Evolutionary conservation across 2,888 invertebrate species (phyloP).

Genomic region (Acrobasis consociella): DNA sequence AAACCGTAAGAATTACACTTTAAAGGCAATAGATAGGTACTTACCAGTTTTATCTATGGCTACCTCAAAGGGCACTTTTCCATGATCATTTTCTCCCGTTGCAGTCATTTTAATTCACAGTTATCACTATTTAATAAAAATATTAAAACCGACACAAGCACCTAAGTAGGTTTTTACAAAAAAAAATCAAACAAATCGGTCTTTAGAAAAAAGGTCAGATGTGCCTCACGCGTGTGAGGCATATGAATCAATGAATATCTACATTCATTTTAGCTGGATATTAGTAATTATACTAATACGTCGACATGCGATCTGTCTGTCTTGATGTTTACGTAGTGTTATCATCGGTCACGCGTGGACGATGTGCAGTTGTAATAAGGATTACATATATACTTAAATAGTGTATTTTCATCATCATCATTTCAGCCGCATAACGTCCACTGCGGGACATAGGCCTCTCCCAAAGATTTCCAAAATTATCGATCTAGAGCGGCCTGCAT

Average conservation of each 20-base stretch:
- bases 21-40: background rate
- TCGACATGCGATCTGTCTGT: slow-evolving; percentile 5
- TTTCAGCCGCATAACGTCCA: too few relatives aligned
- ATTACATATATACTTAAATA: background rate
- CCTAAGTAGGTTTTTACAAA: background rate
- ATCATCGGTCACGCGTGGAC: background rate
- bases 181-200: background rate
- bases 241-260: slow-evolving; percentile 10
- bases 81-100: background rate
- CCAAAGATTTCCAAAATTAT: too few relatives aligned
- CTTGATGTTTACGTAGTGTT: background rate
- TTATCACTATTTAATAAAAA: background rate
- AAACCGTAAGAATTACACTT: too few relatives aligned
- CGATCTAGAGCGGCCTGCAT: too few relatives aligned
- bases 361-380: background rate
- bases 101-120: background rate
- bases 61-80: slow-evolving; percentile 18
- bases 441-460: too few relatives aligned
- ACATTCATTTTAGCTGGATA: background rate
- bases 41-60: slow-evolving; percentile 22
- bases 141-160: background rate
- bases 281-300: slow-evolving; percentile 6
- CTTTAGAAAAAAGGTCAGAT: background rate
- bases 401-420: too few relatives aligned
- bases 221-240: slow-evolving; percentile 8